Conservation (phyloP, 2,113 vertebrate species). For the Oncorhynchus tshawytscha region DNA sequence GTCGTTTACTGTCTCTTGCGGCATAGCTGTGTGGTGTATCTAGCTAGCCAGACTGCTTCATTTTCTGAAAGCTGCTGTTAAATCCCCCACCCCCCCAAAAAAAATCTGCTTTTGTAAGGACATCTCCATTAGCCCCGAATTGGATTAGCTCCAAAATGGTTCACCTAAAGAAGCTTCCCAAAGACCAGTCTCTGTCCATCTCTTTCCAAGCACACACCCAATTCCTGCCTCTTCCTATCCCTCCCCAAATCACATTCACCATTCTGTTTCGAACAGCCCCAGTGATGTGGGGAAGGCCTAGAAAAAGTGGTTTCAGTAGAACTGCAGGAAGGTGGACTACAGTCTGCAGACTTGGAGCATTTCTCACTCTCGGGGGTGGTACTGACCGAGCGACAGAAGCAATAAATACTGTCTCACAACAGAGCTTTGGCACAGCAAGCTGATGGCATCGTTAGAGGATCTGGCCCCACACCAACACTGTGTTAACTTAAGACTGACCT, state of each 20-base stretch:
- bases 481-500: background rate
- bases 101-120: slow-evolving; percentile 38
- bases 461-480: background rate
- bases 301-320: background rate
- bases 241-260: background rate
- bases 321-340: background rate
- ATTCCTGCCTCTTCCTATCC: background rate
- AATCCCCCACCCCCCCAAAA: slow-evolving; percentile 9
- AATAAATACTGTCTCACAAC: background rate
- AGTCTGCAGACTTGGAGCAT: background rate
- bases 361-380: background rate
- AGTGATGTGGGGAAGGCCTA: background rate
- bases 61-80: background rate
- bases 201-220: background rate
- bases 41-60: background rate
- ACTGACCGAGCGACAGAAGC: background rate
- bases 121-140: slow-evolving; percentile 37
- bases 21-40: slow-evolving; percentile 25
- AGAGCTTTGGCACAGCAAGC: slow-evolving; percentile 1
- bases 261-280: background rate
- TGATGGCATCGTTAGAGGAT: slow-evolving; percentile 3
- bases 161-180: slow-evolving; percentile 23
- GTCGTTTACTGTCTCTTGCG: background rate
- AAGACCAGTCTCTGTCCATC: background rate
- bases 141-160: slow-evolving; percentile 41